A percentile compares a stretch with the other conserved stretches of the same genome.
Conservation (phyloP, 2,797 vertebrate species). For the Chiroxiphia lanceolata region DNA sequence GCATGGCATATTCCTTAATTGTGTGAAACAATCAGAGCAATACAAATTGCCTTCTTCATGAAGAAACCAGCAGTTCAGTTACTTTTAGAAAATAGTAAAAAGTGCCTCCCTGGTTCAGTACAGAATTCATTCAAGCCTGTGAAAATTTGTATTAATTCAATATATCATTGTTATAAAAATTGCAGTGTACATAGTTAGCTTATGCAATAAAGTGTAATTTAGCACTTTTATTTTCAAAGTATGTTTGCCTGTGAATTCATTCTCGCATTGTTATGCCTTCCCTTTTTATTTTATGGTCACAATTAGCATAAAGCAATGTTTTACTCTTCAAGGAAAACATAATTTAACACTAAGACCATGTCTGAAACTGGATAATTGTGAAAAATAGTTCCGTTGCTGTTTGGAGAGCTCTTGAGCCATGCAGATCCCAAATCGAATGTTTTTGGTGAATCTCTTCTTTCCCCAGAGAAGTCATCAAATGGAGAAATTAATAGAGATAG, state of each 20-base stretch:
- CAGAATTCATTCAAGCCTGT: constrained; percentile 29
- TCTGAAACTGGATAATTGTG: constrained; percentile 7
- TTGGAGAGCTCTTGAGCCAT: neutral
- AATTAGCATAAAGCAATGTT: constrained; percentile 43
- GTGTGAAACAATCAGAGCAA: neutral
- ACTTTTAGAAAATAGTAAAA: constrained; percentile 14
- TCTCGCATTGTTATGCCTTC: neutral
- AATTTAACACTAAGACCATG: neutral
- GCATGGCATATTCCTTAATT: neutral
- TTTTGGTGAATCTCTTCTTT: neutral
- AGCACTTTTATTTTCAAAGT: constrained; percentile 45
- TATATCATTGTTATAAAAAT: constrained; percentile 56
- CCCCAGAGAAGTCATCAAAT: neutral
- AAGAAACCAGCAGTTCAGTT: neutral
- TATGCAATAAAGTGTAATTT: constrained; percentile 46
- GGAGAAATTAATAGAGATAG: neutral
- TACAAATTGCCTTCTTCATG: constrained; percentile 43
- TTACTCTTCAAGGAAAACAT: constrained; percentile 27
- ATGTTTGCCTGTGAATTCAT: neutral
- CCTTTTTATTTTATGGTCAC: constrained; percentile 12
- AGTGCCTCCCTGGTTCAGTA: constrained; percentile 28
- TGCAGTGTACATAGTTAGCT: constrained; percentile 1
- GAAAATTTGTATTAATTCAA: constrained; percentile 61
- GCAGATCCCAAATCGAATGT: neutral
- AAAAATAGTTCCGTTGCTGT: neutral